Conservation (phyloP, 2,113 vertebrate genomes). For the Phaethornis superciliosus region DNA sequence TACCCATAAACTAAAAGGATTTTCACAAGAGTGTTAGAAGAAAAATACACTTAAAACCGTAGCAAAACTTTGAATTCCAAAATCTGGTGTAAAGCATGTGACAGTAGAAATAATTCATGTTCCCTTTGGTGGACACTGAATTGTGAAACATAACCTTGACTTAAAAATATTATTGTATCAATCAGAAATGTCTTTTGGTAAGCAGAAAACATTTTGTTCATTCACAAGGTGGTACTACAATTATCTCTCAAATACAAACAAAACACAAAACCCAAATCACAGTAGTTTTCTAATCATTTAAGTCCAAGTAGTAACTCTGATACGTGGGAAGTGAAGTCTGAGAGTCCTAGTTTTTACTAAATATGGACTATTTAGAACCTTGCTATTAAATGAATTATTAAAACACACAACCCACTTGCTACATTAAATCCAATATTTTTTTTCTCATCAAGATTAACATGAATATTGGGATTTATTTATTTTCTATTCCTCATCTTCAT, state of each 20-base stretch:
- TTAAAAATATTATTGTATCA: background rate
- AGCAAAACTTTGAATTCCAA: background rate
- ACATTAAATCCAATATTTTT: background rate
- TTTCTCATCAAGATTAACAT: background rate
- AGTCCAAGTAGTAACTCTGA: background rate
- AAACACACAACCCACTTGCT: background rate
- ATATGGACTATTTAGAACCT: background rate
- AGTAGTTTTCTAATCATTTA: background rate
- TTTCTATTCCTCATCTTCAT: background rate
- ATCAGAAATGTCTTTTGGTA: background rate
- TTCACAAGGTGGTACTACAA: background rate
- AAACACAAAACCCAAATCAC: too few relatives aligned
- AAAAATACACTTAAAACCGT: background rate
- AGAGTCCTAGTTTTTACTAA: background rate
- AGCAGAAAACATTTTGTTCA: background rate
- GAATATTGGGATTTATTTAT: background rate
- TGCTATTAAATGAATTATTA: background rate
- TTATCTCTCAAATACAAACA: rapidly evolving
- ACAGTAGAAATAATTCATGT: background rate
- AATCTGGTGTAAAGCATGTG: background rate
- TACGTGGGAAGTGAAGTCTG: background rate
- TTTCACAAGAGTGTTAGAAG: background rate
- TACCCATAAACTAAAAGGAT: background rate
- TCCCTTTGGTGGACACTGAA: background rate
- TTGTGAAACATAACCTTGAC: background rate